Base-by-base conservation (phyloP, 2,113 vertebrate species). In the Crotophaga sulcirostris region DNA sequence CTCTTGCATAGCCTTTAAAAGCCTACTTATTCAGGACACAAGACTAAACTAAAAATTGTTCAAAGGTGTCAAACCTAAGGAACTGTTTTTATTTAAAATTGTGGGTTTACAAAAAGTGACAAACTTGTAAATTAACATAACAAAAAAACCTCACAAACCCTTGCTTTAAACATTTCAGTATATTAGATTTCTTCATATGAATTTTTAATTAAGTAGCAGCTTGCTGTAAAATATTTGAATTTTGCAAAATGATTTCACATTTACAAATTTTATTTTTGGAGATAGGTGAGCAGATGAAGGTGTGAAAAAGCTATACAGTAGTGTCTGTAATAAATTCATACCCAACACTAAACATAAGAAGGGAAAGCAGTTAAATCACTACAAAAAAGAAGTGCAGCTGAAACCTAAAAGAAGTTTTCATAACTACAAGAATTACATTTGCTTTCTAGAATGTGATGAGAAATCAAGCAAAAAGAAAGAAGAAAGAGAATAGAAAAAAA, bases 191-290 rank as follows among this genome's bases (percentile, higher is more conserved):
- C 63, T 95, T 96, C 86, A 84, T 38, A 33, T 64, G 95, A 95
- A 58, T 84, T 89, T 96, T 84, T 94, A 89, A 89, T 64, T 93
- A 89, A 96, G 94, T 72, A 97, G 66, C 58, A 96, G 67, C 88
- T 87, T 92, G 44, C 6, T n/a, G 79, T 94, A 69, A 74, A 94
- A 87, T 90, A 70, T 95, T 95, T 95, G 70, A 97, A 91, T 79
- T 94, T 63, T 94, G 84, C 4, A 67, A 76, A 52, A 83, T 70
- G 2, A 52, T 16, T 87, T 81, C 11, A 42, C 0, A 1, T 49
- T 69, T 66, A 56, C 14, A 75, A 52, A 60, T 85, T 96, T 95
- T 96, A 78, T 87, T 96, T 95, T 96, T 76, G 25, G 33, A 4
- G 1, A 19, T 18, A 45, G 23, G 6, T 7, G 4, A 89, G 47